These are phyloP conservation scores for Pasiphila rectangulata DNA, from an alignment of 2,888 invertebrate species.

Conservation along the genomic window DNA sequence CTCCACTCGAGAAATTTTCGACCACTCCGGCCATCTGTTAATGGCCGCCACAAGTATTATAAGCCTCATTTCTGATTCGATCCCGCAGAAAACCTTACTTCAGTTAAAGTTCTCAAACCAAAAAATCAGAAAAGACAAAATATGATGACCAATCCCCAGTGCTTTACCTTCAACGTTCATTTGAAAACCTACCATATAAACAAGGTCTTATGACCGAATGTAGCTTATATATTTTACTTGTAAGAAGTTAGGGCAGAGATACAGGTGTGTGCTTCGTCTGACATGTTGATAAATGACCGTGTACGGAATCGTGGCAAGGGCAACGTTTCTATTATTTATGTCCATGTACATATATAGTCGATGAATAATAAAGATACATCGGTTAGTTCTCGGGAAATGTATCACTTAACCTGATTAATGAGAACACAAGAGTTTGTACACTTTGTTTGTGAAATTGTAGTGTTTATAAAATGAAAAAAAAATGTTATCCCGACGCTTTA, in stretches of 20 bases:
- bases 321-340: constrained; percentile 42
- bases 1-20: too few species aligned
- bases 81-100: neutral
- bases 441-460: too few species aligned
- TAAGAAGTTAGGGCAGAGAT: constrained; percentile 50
- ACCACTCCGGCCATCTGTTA: too few species aligned
- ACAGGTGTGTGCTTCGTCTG: constrained; percentile 56
- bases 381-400: too few species aligned
- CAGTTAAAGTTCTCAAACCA: constrained; percentile 36
- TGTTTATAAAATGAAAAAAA: too few species aligned
- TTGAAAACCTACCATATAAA: neutral
- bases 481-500: too few species aligned
- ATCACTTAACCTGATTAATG: too few species aligned
- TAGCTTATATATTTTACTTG: constrained; percentile 30
- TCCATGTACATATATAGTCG: constrained; percentile 36
- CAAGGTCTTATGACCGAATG: too few species aligned
- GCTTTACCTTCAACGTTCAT: constrained; percentile 29
- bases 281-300: constrained; percentile 54
- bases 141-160: constrained; percentile 54
- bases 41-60: too few species aligned
- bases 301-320: constrained; percentile 43
- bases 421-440: too few species aligned
- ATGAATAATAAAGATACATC: too few species aligned
- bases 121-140: constrained; percentile 53
- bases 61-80: too few species aligned